Evolutionary conservation across 2,888 invertebrate genomes (phyloP).

Genomic region (Quadroppia sp.): DNA sequence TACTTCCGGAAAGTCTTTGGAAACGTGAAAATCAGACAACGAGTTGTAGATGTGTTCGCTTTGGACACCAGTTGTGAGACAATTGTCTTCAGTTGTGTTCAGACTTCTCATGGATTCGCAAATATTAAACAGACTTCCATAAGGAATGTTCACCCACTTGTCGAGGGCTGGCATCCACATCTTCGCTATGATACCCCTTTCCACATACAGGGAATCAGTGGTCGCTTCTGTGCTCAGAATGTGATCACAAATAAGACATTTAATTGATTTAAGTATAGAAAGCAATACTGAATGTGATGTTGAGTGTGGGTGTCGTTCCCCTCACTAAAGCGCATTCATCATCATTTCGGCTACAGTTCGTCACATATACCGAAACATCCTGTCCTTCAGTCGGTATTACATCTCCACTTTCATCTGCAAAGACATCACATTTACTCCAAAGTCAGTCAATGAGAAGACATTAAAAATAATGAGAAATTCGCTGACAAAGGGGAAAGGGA

Average conservation of each 20-base stretch:
- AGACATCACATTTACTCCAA: too few species aligned
- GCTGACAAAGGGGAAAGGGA: too few species aligned
- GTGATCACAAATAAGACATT: neutral
- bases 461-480: too few species aligned
- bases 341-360: neutral
- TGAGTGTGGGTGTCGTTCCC: neutral
- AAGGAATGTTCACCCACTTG: constrained; percentile 1
- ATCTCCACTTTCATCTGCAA: neutral
- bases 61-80: neutral
- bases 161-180: constrained; percentile 21
- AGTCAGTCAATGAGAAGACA: too few species aligned
- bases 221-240: constrained; percentile 3
- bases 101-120: constrained; percentile 12
- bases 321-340: neutral
- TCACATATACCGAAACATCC: neutral
- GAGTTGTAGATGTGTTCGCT: neutral
- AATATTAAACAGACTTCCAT: neutral
- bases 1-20: constrained; percentile 13
- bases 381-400: neutral
- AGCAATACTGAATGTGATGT: constrained; percentile 11
- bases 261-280: neutral
- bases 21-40: neutral
- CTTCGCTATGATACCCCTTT: constrained; percentile 15
- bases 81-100: neutral
- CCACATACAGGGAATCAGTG: neutral